phyloP scores from a whole-genome alignment of 1,140 invertebrate species.

The Caenorhabditis remanei region DNA sequence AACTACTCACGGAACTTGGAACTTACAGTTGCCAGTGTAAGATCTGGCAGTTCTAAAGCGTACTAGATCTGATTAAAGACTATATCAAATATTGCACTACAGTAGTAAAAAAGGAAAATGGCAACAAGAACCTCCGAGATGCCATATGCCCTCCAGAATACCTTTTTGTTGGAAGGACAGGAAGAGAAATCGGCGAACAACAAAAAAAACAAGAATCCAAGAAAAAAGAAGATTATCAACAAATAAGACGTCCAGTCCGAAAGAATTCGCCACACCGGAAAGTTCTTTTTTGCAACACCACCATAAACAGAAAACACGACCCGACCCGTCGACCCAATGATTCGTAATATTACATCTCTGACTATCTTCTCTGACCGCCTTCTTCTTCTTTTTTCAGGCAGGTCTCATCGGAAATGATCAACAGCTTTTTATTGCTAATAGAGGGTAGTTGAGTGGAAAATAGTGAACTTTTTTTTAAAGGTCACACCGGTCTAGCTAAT shows the following conservation, averaged over 20 bases:
- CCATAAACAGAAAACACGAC: constrained; percentile 25
- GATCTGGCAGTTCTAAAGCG: no score
- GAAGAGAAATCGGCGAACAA: no score
- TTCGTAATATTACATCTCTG: constrained; percentile 16
- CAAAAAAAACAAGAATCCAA: neutral
- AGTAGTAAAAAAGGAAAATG: no score
- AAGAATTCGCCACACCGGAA: neutral
- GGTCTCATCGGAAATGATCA: neutral
- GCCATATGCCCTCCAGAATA: no score
- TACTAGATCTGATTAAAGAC: no score
- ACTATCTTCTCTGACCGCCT: neutral
- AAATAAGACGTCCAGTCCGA: neutral
- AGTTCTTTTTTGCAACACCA: neutral
- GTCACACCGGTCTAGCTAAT: no score
- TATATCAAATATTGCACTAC: no score
- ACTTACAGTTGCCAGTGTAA: no score
- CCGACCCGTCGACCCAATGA: neutral
- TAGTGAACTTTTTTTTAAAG: no score
- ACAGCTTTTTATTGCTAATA: neutral
- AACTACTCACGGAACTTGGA: no score
- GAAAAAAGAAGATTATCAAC: constrained; percentile 7
- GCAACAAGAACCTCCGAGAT: no score
- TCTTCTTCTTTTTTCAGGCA: neutral
- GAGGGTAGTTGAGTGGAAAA: neutral
- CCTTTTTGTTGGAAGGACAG: no score